phyloP scores from a whole-genome alignment of 1,140 invertebrate genomes.

The Drosophila rhopaloa region DNA sequence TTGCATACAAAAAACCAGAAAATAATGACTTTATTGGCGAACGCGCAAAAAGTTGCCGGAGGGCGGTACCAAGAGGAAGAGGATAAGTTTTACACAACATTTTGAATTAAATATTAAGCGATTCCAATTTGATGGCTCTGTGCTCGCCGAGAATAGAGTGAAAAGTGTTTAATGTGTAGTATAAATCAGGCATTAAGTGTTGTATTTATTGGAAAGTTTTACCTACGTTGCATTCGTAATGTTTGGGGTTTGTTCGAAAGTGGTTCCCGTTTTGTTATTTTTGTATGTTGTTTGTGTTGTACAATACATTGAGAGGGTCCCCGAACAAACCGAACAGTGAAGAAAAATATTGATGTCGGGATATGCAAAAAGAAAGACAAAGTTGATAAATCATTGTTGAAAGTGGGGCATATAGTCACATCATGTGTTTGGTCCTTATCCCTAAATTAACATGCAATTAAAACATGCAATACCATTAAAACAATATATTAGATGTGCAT shows the following conservation, averaged over 20 bases:
- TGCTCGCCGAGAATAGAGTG: constrained; percentile 1
- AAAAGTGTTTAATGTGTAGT: constrained; percentile 31
- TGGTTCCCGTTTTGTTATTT: constrained; percentile 10
- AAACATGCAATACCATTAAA: neutral
- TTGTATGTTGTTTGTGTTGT: constrained; percentile 47
- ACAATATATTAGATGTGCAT: neutral
- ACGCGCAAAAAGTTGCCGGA: constrained; percentile 61
- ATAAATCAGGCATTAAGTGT: constrained; percentile 32
- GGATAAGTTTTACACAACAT: constrained; percentile 16
- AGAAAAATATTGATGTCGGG: constrained; percentile 45
- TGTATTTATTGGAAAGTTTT: constrained; percentile 56
- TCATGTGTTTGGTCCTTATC: neutral
- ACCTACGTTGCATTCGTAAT: constrained; percentile 63
- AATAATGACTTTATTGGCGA: constrained; percentile 65
- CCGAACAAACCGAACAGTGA: constrained; percentile 47
- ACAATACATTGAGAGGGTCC: constrained; percentile 27
- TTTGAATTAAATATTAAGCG: constrained; percentile 50
- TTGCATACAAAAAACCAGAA: constrained; percentile 55
- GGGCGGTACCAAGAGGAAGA: neutral
- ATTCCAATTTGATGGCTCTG: constrained; percentile 16
- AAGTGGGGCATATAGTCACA: constrained; percentile 1
- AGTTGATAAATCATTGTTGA: constrained; percentile 11
- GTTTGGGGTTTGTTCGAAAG: constrained; percentile 25
- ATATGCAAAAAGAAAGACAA: constrained; percentile 56
- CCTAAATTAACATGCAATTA: constrained; percentile 3